Evolutionary conservation across 2,888 invertebrate genomes (phyloP), one percentile per base, ranked within the genome.

Genomic region (Sphaerophoria taeniata): DNA sequence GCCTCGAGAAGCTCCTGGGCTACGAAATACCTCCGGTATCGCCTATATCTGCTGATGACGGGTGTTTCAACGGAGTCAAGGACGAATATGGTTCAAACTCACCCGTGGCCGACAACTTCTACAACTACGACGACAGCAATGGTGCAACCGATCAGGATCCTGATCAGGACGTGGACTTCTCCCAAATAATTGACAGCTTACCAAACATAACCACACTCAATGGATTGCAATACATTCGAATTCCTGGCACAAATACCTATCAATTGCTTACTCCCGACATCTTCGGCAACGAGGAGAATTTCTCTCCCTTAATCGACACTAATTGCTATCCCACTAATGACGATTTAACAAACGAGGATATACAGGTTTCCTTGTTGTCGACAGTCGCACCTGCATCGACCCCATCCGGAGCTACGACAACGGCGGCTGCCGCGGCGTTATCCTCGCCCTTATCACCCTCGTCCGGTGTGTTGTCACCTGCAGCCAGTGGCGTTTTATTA

Each of bases 1-100:
- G 96, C 86, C 92, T 98, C 69, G 96, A 97, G 90, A 94, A 94
- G 88, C 91, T 97, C 51, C 91, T 97, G 6, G 95, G 95, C 36
- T 94, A 95, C 70, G 95, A 95, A 78, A 91, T 91, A 63, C 91
- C 91, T 11, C 78, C 79, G 9, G 85, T 85, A 4, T 85, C 85
- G 6, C 85, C 85, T 5, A 16, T 81, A 3, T 85, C 85, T 12
- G 73, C 69, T 1, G 76, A 83, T 16, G 91, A 91, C n/a, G 90
- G 91, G 31, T 89, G 90, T 55, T 91, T 89, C 70, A 89, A 90
- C 87, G 87, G 90, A 39, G 89, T 91, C 65, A 91, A 91, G 79
- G 91, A 91, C 74, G 91, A 91, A 71, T 90, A 90, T 33, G 91
- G 91, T 76, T 88, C 88, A 0, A 79, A 88, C 55, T 89, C 89